These are phyloP conservation scores for Aphidius gifuensis DNA, from an alignment of 1,140 invertebrate genomes.

Conservation along the genomic window DNA sequence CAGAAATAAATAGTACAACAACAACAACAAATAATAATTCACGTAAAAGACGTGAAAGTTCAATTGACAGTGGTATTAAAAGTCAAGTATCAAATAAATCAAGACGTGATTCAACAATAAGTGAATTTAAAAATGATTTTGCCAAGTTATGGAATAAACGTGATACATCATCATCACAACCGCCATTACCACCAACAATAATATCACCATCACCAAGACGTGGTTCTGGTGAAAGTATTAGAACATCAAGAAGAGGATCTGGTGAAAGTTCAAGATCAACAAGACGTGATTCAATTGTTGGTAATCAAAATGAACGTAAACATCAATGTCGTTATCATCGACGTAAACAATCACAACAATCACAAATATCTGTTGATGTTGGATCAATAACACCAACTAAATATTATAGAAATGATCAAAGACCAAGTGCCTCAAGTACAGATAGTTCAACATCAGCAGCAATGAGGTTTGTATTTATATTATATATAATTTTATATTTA, in stretches of 20 bases:
- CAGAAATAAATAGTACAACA: constrained; percentile 36
- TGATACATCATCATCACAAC: constrained; percentile 38
- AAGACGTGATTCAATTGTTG: constrained; percentile 63
- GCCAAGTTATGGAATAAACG: constrained; percentile 64
- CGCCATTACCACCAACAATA: constrained; percentile 51
- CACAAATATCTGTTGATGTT: constrained; percentile 65
- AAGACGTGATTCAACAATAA: constrained; percentile 67
- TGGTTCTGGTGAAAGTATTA: constrained; percentile 47
- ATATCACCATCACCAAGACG: constrained; percentile 48
- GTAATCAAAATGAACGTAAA: constrained; percentile 52
- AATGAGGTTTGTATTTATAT: constrained; percentile 38
- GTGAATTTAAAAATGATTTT: constrained; percentile 69
- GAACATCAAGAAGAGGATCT: constrained; percentile 58
- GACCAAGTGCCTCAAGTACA: constrained; percentile 76
- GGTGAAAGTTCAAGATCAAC: constrained; percentile 62
- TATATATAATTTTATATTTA: constrained; percentile 11
- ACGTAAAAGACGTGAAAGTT: constrained; percentile 74
- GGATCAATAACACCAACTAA: constrained; percentile 42
- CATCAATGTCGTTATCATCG: constrained; percentile 53
- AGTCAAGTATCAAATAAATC: constrained; percentile 66
- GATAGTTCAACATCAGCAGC: constrained; percentile 58
- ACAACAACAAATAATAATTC: constrained; percentile 27
- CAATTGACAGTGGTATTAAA: constrained; percentile 77
- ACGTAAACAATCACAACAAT: constrained; percentile 51
- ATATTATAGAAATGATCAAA: constrained; percentile 62